Evolutionary conservation across 2,888 invertebrate species (phyloP).

Genomic region (Oxycera nigricornis): DNA sequence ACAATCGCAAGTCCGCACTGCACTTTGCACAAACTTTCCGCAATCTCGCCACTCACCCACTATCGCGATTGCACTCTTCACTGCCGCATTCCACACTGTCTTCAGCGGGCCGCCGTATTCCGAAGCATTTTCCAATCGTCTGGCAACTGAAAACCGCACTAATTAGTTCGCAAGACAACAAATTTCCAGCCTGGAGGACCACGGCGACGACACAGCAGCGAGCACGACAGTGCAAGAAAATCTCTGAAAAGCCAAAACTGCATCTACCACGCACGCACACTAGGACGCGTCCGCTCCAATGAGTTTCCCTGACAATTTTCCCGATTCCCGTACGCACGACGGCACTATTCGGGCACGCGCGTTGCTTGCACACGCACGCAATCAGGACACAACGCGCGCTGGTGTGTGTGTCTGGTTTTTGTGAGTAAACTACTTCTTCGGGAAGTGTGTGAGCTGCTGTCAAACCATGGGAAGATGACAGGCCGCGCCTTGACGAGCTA

Average conservation of each 20-base stretch:
- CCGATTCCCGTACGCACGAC: conserved; percentile 26
- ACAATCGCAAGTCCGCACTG: conserved; percentile 11
- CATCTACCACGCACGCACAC: conserved; percentile 29
- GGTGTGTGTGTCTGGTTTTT: background rate
- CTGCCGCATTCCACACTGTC: conserved; percentile 13
- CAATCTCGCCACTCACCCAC: conserved; percentile 5
- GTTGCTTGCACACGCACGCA: background rate
- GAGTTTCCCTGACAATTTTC: conserved; percentile 9
- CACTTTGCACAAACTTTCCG: conserved; percentile 13
- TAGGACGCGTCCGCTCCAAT: background rate
- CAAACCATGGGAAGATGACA: conserved; percentile 1
- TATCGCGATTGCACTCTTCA: background rate
- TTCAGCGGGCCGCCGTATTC: background rate
- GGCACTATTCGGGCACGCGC: conserved; percentile 17
- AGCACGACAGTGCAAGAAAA: conserved; percentile 14
- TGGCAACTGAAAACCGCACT: conserved; percentile 12
- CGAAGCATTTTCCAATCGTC: conserved; percentile 1
- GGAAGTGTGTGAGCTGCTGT: background rate
- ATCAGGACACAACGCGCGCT: background rate
- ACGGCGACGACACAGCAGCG: background rate
- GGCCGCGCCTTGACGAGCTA: background rate
- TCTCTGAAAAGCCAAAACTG: conserved; percentile 30
- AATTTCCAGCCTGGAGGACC: background rate
- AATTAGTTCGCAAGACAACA: conserved; percentile 2
- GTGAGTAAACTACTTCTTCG: background rate